These are phyloP conservation scores for Drosophila subquinaria DNA, from an alignment of 2,888 invertebrate species.

Conservation along the genomic window DNA sequence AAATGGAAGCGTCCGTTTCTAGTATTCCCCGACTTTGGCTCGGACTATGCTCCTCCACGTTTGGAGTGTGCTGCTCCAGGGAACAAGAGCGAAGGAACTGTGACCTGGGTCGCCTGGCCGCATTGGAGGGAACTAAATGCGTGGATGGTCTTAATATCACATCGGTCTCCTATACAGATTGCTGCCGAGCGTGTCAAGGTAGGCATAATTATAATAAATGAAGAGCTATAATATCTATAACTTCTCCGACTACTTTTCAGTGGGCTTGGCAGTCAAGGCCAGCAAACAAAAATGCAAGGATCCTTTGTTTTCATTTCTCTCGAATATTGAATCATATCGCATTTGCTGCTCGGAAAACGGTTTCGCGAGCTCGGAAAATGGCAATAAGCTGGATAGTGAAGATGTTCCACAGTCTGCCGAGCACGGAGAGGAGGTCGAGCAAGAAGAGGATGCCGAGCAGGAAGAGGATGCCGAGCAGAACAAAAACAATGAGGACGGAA, in stretches of 20 bases:
- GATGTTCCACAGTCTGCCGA: background rate
- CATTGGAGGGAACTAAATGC: conserved; percentile 79
- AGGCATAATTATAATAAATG: background rate
- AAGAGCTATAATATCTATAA: background rate
- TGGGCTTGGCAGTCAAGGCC: conserved; percentile 88
- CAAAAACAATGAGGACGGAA: conserved; percentile 54
- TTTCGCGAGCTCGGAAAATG: conserved; percentile 8
- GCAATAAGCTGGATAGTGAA: background rate
- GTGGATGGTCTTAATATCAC: conserved; percentile 67
- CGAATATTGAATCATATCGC: conserved; percentile 87
- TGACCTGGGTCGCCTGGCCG: conserved; percentile 81
- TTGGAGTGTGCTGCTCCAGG: conserved; percentile 88
- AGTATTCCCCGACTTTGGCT: conserved; percentile 87
- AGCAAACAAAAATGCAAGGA: conserved; percentile 87
- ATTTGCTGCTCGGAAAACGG: conserved; percentile 87
- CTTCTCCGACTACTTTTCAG: conserved; percentile 6
- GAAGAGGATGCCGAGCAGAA: conserved; percentile 3
- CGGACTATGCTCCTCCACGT: conserved; percentile 88
- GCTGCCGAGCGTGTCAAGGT: conserved; percentile 88
- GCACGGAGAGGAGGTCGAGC: conserved; percentile 1
- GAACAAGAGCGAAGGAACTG: conserved; percentile 85
- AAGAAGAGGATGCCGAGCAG: conserved; percentile 12
- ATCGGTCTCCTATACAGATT: conserved; percentile 86
- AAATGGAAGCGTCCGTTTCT: conserved; percentile 86
- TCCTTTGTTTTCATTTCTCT: conserved; percentile 85